These are phyloP conservation scores for Drosophila setosimentum DNA, from an alignment of 2,888 invertebrate species.

Conservation along the genomic window DNA sequence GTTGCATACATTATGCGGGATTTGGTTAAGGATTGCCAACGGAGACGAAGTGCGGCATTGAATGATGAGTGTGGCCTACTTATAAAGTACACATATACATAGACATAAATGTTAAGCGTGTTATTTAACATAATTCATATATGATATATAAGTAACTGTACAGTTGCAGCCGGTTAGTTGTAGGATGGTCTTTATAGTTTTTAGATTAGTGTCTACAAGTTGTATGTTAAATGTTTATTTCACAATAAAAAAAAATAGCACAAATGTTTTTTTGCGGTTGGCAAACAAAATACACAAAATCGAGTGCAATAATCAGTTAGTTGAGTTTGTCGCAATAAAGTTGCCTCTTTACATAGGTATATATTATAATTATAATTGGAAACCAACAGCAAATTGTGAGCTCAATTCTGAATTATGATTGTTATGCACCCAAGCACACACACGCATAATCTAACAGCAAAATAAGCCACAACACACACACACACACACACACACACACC, in stretches of 20 bases:
- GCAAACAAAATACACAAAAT: constrained; percentile 4
- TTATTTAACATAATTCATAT: constrained; percentile 16
- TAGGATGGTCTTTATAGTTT: constrained; percentile 43
- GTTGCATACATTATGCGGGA: constrained; percentile 57
- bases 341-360: constrained; percentile 1
- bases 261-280: constrained; percentile 41
- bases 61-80: constrained; percentile 23
- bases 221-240: constrained; percentile 47
- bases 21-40: constrained; percentile 27
- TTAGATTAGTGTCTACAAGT: constrained; percentile 38
- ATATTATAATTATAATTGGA: constrained; percentile 1
- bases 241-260: constrained; percentile 29
- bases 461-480: background rate
- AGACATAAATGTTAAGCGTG: constrained; percentile 56
- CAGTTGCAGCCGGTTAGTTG: constrained; percentile 39
- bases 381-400: background rate
- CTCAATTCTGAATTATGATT: constrained; percentile 17
- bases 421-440: constrained; percentile 2
- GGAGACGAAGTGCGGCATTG: background rate
- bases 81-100: constrained; percentile 44
- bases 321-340: constrained; percentile 19
- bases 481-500: background rate
- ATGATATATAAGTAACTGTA: constrained; percentile 31
- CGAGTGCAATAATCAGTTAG: constrained; percentile 49
- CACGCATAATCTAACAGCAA: background rate